These are phyloP conservation scores for Dicyrtoma fusca DNA, from an alignment of 2,888 invertebrate genomes.

Conservation along the genomic window DNA sequence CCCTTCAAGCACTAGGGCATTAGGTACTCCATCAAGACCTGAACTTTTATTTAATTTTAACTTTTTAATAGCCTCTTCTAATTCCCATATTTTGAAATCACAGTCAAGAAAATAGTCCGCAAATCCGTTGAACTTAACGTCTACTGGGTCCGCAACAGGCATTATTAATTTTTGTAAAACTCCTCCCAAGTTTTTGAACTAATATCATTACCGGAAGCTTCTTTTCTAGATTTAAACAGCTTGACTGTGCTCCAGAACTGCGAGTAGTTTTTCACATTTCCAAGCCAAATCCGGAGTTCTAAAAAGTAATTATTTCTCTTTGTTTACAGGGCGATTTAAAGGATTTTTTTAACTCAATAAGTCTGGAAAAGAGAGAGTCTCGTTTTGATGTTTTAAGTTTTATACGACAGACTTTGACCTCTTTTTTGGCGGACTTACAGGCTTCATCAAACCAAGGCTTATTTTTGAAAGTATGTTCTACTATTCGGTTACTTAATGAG, in stretches of 20 bases:
- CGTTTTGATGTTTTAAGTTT: no score
- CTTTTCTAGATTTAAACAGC: background rate
- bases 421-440: no score
- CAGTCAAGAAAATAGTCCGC: background rate
- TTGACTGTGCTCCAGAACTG: background rate
- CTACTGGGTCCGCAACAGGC: no score
- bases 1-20: slow-evolving; percentile 7
- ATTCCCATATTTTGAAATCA: slow-evolving; percentile 29
- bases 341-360: no score
- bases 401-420: no score
- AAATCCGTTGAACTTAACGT: background rate
- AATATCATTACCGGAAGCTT: background rate
- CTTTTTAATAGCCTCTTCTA: slow-evolving; percentile 26
- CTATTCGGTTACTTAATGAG: no score
- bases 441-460: no score
- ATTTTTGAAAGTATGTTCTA: no score
- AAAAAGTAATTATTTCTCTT: background rate
- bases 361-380: no score
- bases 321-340: background rate
- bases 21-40: slow-evolving; percentile 40
- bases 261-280: background rate
- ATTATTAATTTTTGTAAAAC: background rate
- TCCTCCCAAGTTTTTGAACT: background rate
- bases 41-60: slow-evolving; percentile 35
- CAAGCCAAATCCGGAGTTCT: background rate